Evolutionary conservation across 2,888 invertebrate genomes (phyloP).

Genomic region (Luperina testacea): DNA sequence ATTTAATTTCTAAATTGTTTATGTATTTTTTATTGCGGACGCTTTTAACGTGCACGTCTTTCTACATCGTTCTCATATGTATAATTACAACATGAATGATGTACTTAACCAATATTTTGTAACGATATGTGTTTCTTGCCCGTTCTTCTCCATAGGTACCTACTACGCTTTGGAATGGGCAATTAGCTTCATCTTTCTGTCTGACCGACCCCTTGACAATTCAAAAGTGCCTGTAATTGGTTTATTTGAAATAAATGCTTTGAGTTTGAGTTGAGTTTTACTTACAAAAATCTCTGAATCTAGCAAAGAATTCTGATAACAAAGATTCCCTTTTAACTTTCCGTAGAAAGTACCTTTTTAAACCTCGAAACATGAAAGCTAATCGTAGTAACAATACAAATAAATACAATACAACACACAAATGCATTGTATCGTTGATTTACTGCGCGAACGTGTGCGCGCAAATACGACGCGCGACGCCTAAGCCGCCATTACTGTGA

Average conservation of each 20-base stretch:
- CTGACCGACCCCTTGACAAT: no score
- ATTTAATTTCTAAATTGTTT: neutral
- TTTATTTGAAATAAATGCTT: neutral
- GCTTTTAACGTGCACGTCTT: no score
- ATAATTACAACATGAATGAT: no score
- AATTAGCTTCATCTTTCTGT: no score
- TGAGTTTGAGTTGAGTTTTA: neutral
- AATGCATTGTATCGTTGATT: slow-evolving; percentile 43
- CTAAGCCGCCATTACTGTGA: slow-evolving; percentile 35
- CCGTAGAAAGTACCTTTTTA: neutral
- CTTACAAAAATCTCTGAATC: neutral
- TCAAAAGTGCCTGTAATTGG: no score
- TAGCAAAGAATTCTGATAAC: neutral
- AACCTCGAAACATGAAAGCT: neutral
- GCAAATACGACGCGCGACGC: slow-evolving; percentile 23
- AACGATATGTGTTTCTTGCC: no score
- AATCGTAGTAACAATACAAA: slow-evolving; percentile 15
- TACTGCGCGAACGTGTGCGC: slow-evolving; percentile 35
- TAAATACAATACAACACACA: slow-evolving; percentile 24
- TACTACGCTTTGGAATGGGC: no score
- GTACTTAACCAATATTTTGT: no score
- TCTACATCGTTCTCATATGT: no score
- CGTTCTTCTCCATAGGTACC: no score
- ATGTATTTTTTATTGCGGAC: no score
- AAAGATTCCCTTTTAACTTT: neutral